Percentiles rank a stretch among this genome's conserved stretches.
Evolutionary conservation across 2,113 vertebrate species (phyloP).

Genomic region (Cromileptes altivelis): DNA sequence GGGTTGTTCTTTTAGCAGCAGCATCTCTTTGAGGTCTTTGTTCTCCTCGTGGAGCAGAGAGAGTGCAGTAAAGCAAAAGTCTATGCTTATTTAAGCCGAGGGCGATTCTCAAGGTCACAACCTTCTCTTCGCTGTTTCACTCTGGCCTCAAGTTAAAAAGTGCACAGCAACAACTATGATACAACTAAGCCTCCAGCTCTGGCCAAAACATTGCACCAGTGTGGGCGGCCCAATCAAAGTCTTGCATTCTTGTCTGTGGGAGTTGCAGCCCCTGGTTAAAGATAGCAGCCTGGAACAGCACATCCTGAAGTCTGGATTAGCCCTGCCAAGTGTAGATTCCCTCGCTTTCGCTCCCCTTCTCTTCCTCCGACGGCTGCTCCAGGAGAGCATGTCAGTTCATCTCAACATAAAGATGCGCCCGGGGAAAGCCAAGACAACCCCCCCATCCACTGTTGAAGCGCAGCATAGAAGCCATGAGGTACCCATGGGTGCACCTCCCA

Average conservation of each 20-base stretch:
- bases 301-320: constrained; percentile 68
- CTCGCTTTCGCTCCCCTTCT: constrained; percentile 15
- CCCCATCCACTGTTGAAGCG: constrained; percentile 10
- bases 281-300: constrained; percentile 55
- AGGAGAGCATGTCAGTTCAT: constrained; percentile 65
- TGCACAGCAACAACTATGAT: constrained; percentile 52
- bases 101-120: constrained; percentile 60
- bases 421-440: constrained; percentile 28
- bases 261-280: constrained; percentile 66
- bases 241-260: constrained; percentile 57
- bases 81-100: constrained; percentile 43
- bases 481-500: constrained; percentile 35
- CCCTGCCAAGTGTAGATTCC: constrained; percentile 53
- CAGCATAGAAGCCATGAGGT: neutral
- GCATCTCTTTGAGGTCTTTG: constrained; percentile 51
- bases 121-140: constrained; percentile 50
- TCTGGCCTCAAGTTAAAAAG: constrained; percentile 54
- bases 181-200: constrained; percentile 62
- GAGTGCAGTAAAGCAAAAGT: constrained; percentile 39
- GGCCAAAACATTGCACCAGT: constrained; percentile 53
- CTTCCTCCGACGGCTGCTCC: constrained; percentile 17
- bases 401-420: constrained; percentile 38
- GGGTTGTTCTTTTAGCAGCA: neutral
- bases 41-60: constrained; percentile 23
- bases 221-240: constrained; percentile 74